phyloP scores from a whole-genome alignment of 2,888 invertebrate species.

The Stenchaetothrips biformis region DNA sequence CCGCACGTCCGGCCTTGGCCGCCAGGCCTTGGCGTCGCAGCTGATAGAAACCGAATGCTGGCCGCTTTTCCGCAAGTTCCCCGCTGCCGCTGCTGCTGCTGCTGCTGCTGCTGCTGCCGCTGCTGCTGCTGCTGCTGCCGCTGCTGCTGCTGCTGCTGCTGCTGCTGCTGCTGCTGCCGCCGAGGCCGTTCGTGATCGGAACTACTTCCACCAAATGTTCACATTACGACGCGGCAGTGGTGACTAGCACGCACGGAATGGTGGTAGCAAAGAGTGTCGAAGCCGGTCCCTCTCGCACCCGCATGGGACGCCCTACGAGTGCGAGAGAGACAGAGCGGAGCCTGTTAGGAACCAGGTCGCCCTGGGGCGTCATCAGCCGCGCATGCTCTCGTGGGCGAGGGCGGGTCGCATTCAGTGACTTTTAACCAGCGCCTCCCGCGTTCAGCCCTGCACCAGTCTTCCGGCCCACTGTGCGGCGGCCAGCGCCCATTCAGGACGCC shows the following conservation, averaged over 20 bases:
- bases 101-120: background rate
- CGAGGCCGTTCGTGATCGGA: background rate
- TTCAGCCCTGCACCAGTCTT: too few species aligned
- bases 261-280: too few species aligned
- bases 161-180: background rate
- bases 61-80: too few species aligned
- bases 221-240: background rate
- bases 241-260: too few species aligned
- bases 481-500: background rate
- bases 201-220: slow-evolving; percentile 1
- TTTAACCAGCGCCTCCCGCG: background rate
- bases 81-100: background rate
- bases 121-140: background rate
- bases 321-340: too few species aligned
- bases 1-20: too few species aligned
- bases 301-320: too few species aligned
- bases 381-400: background rate
- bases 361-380: too few species aligned
- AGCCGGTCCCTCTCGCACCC: too few species aligned
- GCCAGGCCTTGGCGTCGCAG: too few species aligned
- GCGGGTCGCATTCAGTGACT: background rate
- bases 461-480: background rate
- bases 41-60: too few species aligned
- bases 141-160: background rate
- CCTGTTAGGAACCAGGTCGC: too few species aligned